A percentile compares a stretch with the other conserved stretches of the same genome.
Evolutionary conservation across 2,888 invertebrate species (phyloP).

Genomic region (Meteorus colon): DNA sequence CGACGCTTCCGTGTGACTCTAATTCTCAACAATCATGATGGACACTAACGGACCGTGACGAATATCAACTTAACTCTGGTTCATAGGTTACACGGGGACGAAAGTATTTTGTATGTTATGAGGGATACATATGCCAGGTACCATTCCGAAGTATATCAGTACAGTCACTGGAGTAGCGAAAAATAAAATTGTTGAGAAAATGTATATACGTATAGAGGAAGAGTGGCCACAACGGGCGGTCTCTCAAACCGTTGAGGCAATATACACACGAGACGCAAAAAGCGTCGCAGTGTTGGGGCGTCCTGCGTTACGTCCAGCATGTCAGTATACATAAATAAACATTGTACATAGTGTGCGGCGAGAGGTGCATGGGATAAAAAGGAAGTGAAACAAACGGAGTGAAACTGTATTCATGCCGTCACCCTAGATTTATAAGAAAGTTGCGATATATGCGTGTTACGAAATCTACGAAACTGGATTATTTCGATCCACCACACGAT

Average conservation of each 20-base stretch:
- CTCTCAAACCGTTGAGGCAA: constrained; percentile 66
- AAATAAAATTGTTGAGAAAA: constrained; percentile 17
- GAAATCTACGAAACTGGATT: constrained; percentile 50
- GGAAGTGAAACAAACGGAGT: constrained; percentile 56
- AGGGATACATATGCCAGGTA: no score
- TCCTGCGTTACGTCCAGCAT: constrained; percentile 69
- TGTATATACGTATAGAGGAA: constrained; percentile 40
- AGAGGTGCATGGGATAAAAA: constrained; percentile 40
- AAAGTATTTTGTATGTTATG: background rate
- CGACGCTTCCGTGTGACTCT: constrained; percentile 51
- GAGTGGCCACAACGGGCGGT: constrained; percentile 60
- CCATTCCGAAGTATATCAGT: background rate
- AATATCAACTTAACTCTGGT: constrained; percentile 30
- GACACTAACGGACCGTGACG: constrained; percentile 44
- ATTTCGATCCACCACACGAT: constrained; percentile 49
- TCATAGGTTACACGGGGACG: constrained; percentile 24
- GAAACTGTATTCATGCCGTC: constrained; percentile 58
- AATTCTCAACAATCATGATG: constrained; percentile 43
- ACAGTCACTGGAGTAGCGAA: background rate
- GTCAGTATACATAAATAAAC: constrained; percentile 72
- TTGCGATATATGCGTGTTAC: background rate
- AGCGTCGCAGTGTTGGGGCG: constrained; percentile 69
- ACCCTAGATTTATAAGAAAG: constrained; percentile 60
- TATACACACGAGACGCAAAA: constrained; percentile 69
- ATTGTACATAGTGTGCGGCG: constrained; percentile 49